Base-by-base conservation (phyloP, 2,113 vertebrate species). In the Ochotona princeps region DNA sequence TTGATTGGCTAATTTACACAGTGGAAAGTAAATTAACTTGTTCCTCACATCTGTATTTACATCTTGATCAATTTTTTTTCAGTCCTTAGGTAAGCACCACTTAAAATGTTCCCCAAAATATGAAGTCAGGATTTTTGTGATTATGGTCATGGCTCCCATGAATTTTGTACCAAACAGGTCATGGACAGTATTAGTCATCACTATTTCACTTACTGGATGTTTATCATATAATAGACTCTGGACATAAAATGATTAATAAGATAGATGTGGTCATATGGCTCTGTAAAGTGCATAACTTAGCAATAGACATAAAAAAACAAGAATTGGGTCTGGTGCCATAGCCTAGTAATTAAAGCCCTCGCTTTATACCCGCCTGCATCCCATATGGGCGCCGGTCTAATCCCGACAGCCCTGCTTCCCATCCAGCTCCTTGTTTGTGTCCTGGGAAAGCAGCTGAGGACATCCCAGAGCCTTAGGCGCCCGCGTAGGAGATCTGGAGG, bases 11-110 rank as follows among this genome's bases (percentile, higher is more conserved):
- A 79, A 25, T 91, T 93, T 96, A 95, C 95, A 95, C 94, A 95
- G 91, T 74, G 87, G 80, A 83, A 85, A 91, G 83, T 95, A 75
- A 93, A 96, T 95, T 95, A 83, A 30, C 38, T 94, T 95, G 44
- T 89, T 95, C 92, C 90, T 91, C 81, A 93, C 61, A 92, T 70
- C 32, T 88, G 17, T 79, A 70, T 78, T 91, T 94, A 63, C 51
- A 87, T 96, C 61, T 87, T 94, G 92, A 96, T 96, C 86, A 73
- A 23, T 7, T 87, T 94, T 92, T 35, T 94, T 30, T 93, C 38
- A 44, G 38, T 44, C 44, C 60, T 75, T 93, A 91, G 35, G 76
- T 23, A 94, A 26, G 21, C 23, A 49, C 28, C 86, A 74, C 17
- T 94, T 95, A 38, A 57, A 47, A 92, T 82, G 18, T 81, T 95